These are phyloP conservation scores for Trichonephila clavipes DNA, from an alignment of 1,140 invertebrate species.

Conservation along the genomic window DNA sequence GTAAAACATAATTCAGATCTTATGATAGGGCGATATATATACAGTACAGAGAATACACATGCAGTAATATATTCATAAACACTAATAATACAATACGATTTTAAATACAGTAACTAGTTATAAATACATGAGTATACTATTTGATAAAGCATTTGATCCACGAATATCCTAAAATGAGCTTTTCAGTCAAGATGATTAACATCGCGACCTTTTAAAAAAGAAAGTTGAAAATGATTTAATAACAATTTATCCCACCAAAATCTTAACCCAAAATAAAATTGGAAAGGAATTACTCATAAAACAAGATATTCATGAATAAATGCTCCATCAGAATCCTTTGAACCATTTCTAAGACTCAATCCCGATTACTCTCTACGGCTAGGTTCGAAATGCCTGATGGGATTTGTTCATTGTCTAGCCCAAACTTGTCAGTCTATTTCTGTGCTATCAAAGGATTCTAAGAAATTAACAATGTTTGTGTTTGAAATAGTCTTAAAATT, in stretches of 20 bases:
- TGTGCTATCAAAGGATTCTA: conserved; percentile 72
- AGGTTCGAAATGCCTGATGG: not conserved
- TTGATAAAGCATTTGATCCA: conserved; percentile 6
- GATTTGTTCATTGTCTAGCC: not conserved
- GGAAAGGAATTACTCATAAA: not conserved
- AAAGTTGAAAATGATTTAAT: too few relatives aligned
- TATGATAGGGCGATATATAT: not conserved
- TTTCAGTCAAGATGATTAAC: too few relatives aligned
- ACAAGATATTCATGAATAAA: conserved; percentile 35
- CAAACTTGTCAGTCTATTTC: not conserved
- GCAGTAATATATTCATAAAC: conserved; percentile 37
- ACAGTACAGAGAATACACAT: conserved; percentile 8
- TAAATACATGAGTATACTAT: not conserved
- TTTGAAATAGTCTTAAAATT: not conserved
- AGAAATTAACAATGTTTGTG: conserved; percentile 40
- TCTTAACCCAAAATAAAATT: not conserved
- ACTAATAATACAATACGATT: conserved; percentile 13
- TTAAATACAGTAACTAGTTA: conserved; percentile 19
- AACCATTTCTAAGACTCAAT: conserved; percentile 22
- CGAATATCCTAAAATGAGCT: not conserved
- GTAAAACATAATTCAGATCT: not conserved
- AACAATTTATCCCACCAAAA: too few relatives aligned
- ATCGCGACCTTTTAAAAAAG: too few relatives aligned
- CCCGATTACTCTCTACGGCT: not conserved
- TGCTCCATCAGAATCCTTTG: conserved; percentile 53